These are phyloP conservation scores for Pissodes strobi DNA, from an alignment of 1,140 invertebrate genomes.

Conservation along the genomic window DNA sequence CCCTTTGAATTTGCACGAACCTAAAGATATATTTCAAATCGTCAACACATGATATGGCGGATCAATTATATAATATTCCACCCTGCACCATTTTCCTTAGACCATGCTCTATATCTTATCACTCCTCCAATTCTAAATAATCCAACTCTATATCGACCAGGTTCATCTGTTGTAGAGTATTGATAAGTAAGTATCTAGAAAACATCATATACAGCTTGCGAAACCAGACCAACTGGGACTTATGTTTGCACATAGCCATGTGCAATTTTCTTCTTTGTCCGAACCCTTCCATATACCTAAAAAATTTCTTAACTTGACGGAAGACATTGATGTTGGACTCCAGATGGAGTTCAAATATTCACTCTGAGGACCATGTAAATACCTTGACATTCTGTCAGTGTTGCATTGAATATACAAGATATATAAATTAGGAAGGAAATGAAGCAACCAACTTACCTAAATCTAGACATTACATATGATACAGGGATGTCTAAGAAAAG, in stretches of 20 bases:
- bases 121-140: slow-evolving; percentile 69
- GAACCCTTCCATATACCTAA: slow-evolving; percentile 65
- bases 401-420: too few relatives aligned
- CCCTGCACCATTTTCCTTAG: too few relatives aligned
- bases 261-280: slow-evolving; percentile 63
- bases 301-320: slow-evolving; percentile 20
- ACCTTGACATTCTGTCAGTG: too few relatives aligned
- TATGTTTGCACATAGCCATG: slow-evolving; percentile 82
- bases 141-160: slow-evolving; percentile 74
- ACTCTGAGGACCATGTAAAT: too few relatives aligned
- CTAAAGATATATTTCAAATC: too few relatives aligned
- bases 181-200: slow-evolving; percentile 89
- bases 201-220: slow-evolving; percentile 86
- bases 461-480: slow-evolving; percentile 73
- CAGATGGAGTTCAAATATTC: too few relatives aligned
- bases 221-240: slow-evolving; percentile 92
- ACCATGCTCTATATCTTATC: too few relatives aligned
- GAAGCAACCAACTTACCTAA: slow-evolving; percentile 63
- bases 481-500: slow-evolving; percentile 81
- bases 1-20: too few relatives aligned
- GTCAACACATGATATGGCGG: too few relatives aligned
- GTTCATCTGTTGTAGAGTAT: slow-evolving; percentile 77
- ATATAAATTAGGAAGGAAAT: too few relatives aligned
- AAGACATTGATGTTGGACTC: too few relatives aligned
- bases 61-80: too few relatives aligned